A percentile compares a stretch with the other conserved stretches of the same genome.
Evolutionary conservation across 2,888 invertebrate species (phyloP).

Genomic region (Clostera curtula): DNA sequence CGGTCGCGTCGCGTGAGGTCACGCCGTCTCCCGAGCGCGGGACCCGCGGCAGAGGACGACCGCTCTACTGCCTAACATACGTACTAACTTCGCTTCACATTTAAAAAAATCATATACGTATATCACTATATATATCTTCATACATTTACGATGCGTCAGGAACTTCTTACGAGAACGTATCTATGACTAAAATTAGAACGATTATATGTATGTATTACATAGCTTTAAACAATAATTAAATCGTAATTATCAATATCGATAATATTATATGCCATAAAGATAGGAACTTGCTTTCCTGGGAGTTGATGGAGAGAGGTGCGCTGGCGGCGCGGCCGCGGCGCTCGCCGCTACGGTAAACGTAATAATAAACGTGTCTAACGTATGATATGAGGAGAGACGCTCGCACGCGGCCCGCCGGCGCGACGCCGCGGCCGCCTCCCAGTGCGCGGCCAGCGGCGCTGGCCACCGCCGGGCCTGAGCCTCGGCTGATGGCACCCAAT

Average conservation of each 20-base stretch:
- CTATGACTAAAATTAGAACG: conserved; percentile 76
- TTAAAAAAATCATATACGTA: conserved; percentile 75
- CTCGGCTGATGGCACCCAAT: conserved; percentile 52
- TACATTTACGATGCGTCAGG: conserved; percentile 75
- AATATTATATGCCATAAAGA: conserved; percentile 77
- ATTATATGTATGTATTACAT: conserved; percentile 77
- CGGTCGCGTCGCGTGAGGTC: conserved; percentile 22
- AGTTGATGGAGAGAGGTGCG: conserved; percentile 65
- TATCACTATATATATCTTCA: conserved; percentile 74
- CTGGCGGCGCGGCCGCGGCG: conserved; percentile 60
- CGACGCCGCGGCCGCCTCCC: conserved; percentile 67
- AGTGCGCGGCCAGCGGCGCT: conserved; percentile 65
- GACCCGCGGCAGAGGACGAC: conserved; percentile 65
- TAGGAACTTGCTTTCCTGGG: conserved; percentile 77
- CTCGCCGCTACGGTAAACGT: conserved; percentile 69
- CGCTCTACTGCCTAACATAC: conserved; percentile 74
- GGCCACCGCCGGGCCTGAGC: conserved; percentile 35
- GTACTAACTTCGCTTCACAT: conserved; percentile 72
- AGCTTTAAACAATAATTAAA: conserved; percentile 77
- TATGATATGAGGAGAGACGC: conserved; percentile 70
- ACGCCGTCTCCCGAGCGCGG: conserved; percentile 28
- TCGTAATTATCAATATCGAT: conserved; percentile 77
- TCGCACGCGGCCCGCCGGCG: conserved; percentile 48
- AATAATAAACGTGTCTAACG: conserved; percentile 74
- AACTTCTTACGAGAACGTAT: conserved; percentile 76